A percentile compares a stretch with the other conserved stretches of the same genome.
These are phyloP conservation scores for Gobio occitaniae DNA, from an alignment of 2,797 vertebrate genomes.

Conservation along the genomic window DNA sequence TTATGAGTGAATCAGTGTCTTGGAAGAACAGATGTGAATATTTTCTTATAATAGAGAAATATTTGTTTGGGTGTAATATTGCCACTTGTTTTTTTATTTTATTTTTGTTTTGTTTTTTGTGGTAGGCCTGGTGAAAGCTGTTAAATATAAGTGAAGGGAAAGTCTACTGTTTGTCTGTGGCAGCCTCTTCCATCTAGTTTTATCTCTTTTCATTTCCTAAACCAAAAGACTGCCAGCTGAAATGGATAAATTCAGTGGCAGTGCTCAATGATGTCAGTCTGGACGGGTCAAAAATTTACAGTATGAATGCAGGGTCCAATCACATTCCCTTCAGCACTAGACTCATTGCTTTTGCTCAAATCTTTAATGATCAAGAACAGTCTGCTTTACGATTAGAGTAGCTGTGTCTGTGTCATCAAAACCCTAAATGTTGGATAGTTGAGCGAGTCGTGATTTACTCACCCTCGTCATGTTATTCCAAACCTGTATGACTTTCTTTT, in stretches of 20 bases:
- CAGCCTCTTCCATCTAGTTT: constrained; percentile 75
- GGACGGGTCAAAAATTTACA: constrained; percentile 50
- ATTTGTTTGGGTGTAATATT: constrained; percentile 77
- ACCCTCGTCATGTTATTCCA: neutral
- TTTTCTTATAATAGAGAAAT: constrained; percentile 84
- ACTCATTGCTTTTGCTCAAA: constrained; percentile 40
- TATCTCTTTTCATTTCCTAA: constrained; percentile 78
- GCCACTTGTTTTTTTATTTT: constrained; percentile 73
- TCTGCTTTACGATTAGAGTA: constrained; percentile 13
- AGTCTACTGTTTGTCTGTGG: constrained; percentile 73
- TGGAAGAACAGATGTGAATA: constrained; percentile 83
- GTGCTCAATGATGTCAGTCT: constrained; percentile 65
- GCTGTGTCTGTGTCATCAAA: neutral
- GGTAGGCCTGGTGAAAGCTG: constrained; percentile 76
- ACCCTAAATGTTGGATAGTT: neutral
- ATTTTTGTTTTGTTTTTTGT: constrained; percentile 39
- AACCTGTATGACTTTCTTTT: constrained; percentile 18
- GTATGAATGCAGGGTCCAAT: constrained; percentile 51
- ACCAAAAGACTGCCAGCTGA: constrained; percentile 74
- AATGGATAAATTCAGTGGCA: constrained; percentile 67
- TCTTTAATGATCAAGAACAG: constrained; percentile 21
- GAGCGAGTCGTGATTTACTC: neutral
- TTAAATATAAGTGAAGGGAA: constrained; percentile 71
- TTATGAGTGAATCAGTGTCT: constrained; percentile 80
- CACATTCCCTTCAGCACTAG: constrained; percentile 31